These are phyloP conservation scores for Guaruba guarouba DNA, from an alignment of 2,113 vertebrate genomes.

Conservation along the genomic window DNA sequence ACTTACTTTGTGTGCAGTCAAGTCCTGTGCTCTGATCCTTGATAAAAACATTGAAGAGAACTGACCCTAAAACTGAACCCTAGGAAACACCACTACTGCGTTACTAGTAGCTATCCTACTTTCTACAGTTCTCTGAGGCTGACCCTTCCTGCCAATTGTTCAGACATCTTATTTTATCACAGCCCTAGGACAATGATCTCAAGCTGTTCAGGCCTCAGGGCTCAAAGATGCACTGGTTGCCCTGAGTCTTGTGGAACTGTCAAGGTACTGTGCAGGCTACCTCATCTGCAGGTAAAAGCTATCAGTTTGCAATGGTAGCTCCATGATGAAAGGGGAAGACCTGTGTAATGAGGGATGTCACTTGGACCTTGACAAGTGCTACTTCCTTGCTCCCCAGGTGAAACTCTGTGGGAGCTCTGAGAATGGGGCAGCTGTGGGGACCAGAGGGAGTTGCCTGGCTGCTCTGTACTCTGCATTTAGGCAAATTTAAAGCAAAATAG, in stretches of 20 bases:
- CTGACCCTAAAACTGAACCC: neutral
- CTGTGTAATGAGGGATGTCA: accelerated
- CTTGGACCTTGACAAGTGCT: accelerated
- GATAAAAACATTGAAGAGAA: neutral
- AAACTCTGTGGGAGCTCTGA: neutral
- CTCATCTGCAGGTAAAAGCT: neutral
- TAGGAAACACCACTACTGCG: neutral
- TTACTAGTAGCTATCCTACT: neutral
- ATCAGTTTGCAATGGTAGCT: neutral
- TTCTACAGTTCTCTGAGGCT: neutral
- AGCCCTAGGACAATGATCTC: neutral
- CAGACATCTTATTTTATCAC: neutral
- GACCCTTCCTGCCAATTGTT: accelerated
- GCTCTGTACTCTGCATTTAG: neutral
- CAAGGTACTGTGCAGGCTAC: neutral
- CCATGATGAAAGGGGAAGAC: neutral
- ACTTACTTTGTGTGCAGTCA: too few species aligned
- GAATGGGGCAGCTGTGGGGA: neutral
- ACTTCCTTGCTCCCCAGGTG: neutral
- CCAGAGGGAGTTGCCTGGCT: accelerated
- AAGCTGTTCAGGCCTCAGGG: neutral
- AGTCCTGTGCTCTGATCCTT: neutral
- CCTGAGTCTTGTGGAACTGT: neutral
- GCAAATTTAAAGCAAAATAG: neutral
- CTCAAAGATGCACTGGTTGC: neutral